Conservation (phyloP, 1,140 invertebrate species). For the Hyles euphorbiae region DNA sequence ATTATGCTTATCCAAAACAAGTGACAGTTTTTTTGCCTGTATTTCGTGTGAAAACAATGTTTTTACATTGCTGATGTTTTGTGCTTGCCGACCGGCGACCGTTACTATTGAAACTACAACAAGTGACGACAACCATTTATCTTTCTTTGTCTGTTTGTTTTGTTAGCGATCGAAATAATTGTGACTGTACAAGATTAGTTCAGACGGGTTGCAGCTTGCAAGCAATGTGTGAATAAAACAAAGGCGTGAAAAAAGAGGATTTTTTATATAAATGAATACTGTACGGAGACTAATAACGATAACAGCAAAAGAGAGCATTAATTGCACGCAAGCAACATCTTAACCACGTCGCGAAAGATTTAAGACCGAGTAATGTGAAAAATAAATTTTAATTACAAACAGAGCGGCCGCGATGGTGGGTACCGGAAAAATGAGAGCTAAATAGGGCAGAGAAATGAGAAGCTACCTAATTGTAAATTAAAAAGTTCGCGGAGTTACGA, state of each 20-base stretch:
- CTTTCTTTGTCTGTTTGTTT: too few species aligned
- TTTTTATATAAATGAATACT: too few species aligned
- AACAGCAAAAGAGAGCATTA: not conserved
- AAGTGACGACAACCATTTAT: too few species aligned
- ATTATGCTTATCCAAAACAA: constrained; percentile 3
- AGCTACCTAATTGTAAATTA: constrained; percentile 76
- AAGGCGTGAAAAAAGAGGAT: too few species aligned
- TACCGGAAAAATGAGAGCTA: constrained; percentile 70
- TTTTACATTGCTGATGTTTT: not conserved
- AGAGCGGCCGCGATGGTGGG: constrained; percentile 39
- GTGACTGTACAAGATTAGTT: too few species aligned
- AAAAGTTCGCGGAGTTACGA: constrained; percentile 74
- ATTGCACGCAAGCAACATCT: constrained; percentile 1
- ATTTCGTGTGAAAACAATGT: constrained; percentile 4
- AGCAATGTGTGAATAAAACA: too few species aligned
- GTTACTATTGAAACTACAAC: too few species aligned
- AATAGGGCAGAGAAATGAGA: constrained; percentile 74
- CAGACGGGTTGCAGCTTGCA: too few species aligned
- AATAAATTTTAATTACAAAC: constrained; percentile 72
- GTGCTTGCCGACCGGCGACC: too few species aligned
- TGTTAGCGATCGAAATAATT: too few species aligned
- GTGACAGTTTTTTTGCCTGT: constrained; percentile 1
- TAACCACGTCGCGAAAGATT: constrained; percentile 31
- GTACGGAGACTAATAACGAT: too few species aligned
- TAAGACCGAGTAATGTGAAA: constrained; percentile 49